phyloP scores from a whole-genome alignment of 2,888 invertebrate genomes.

The Latrodectus elegans region DNA sequence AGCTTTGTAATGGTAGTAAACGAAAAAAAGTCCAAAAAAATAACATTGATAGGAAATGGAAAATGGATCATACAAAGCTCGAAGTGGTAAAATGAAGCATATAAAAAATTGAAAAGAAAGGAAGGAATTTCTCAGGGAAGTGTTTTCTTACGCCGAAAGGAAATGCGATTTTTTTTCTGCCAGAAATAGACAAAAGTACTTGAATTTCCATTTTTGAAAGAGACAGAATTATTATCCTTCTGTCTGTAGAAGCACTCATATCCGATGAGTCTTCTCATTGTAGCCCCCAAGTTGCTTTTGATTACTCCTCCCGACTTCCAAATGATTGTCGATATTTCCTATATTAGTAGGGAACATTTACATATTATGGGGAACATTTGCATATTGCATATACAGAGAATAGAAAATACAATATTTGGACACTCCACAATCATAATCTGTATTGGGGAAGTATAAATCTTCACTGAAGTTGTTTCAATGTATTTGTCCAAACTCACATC shows the following conservation, averaged over 20 bases:
- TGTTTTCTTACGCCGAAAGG: constrained; percentile 53
- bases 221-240: constrained; percentile 56
- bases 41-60: constrained; percentile 58
- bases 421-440: no score
- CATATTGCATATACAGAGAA: constrained; percentile 9
- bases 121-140: constrained; percentile 19
- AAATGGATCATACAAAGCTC: constrained; percentile 38
- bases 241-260: constrained; percentile 16
- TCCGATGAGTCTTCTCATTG: constrained; percentile 27
- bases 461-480: no score
- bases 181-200: constrained; percentile 48
- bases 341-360: background rate
- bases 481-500: no score
- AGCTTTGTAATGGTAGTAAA: constrained; percentile 37
- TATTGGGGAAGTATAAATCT: no score
- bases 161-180: constrained; percentile 28
- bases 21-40: constrained; percentile 52
- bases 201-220: constrained; percentile 50
- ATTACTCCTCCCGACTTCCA: constrained; percentile 37
- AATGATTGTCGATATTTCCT: constrained; percentile 28
- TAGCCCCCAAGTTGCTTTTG: constrained; percentile 37
- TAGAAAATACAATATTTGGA: no score
- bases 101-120: constrained; percentile 33
- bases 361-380: constrained; percentile 9
- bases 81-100: constrained; percentile 21